Evolutionary conservation across 2,888 invertebrate genomes (phyloP).

Genomic region (Bombylius discolor): DNA sequence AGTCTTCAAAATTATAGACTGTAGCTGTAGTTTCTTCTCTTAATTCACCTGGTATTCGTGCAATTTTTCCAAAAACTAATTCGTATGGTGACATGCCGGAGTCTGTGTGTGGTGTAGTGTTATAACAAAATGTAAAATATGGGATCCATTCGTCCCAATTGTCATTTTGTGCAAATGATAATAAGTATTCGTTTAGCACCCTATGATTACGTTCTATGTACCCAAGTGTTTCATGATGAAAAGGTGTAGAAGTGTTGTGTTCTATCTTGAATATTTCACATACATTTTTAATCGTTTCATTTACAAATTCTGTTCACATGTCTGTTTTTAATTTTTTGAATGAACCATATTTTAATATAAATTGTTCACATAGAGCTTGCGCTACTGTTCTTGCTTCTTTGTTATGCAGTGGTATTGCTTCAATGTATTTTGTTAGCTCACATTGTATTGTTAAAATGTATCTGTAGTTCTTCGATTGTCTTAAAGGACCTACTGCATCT

Average conservation of each 20-base stretch:
- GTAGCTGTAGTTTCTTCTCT: background rate
- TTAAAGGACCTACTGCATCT: background rate
- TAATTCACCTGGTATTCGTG: background rate
- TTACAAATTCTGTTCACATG: background rate
- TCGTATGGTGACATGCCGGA: background rate
- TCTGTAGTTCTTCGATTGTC: background rate
- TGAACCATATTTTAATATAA: conserved; percentile 15
- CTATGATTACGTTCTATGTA: conserved; percentile 16
- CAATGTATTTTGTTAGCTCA: conserved; percentile 9
- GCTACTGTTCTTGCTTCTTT: conserved; percentile 18
- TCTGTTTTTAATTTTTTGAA: conserved; percentile 12
- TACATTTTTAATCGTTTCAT: conserved; percentile 4
- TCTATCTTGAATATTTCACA: conserved; percentile 6
- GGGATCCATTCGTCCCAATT: conserved; percentile 13
- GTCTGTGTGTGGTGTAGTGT: conserved; percentile 5
- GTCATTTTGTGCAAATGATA: conserved; percentile 8
- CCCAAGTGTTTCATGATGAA: conserved; percentile 15
- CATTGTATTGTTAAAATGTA: conserved; percentile 1
- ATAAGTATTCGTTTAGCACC: conserved; percentile 14
- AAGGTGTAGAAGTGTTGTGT: conserved; percentile 10
- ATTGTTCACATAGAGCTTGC: conserved; percentile 15
- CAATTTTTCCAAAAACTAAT: background rate
- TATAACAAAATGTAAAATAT: conserved; percentile 10
- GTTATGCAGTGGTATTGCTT: conserved; percentile 13
- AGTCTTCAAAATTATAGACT: background rate